Evolutionary conservation across 2,113 vertebrate species (phyloP), one percentile per base, ranked within the genome.

Genomic region (Emydura subglobosa): DNA sequence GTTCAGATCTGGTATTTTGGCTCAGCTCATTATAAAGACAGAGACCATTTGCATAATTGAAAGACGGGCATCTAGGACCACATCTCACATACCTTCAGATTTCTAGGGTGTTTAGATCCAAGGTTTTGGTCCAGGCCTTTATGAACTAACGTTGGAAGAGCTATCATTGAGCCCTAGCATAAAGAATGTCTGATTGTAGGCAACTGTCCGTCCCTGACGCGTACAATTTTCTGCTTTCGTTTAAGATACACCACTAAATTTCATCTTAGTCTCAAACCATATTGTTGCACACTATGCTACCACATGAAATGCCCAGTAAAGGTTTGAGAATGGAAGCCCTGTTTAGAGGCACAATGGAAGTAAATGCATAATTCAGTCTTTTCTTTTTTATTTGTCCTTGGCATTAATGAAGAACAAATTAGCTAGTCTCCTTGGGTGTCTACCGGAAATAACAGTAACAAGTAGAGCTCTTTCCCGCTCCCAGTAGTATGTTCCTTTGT

Each of bases 401-500:
- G 98, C 98, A 98, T 97, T 98, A 98, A 98, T 97, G 98, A 98
- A 98, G 97, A 98, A 98, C 98, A 98, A 98, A 98, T 98, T 98
- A 98, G 96, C 97, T 96, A 95, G 97, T 98, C 98, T 98, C 98
- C 98, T 98, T 98, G 98, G 98, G 98, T 98, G 97, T 98, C 98
- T 96, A 98, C 97, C 96, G 98, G 98, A 98, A 98, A 98, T 98
- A 98, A 98, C 96, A 98, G 97, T 97, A 98, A 97, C 97, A 98
- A 98, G 95, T 96, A 59, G 55, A 97, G 96, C 97, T 97, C 95
- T 90, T 96, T 82, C 79, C 51, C 85, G 83, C 83, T 83, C 91
- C 93, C 97, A 89, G 97, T 98, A 98, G 98, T 98, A 98, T 98
- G 98, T 97, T 98, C 97, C 98, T 98, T 98, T 98, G 98, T 98